phyloP scores from a whole-genome alignment of 2,797 vertebrate species.

The Squalus acanthias region DNA sequence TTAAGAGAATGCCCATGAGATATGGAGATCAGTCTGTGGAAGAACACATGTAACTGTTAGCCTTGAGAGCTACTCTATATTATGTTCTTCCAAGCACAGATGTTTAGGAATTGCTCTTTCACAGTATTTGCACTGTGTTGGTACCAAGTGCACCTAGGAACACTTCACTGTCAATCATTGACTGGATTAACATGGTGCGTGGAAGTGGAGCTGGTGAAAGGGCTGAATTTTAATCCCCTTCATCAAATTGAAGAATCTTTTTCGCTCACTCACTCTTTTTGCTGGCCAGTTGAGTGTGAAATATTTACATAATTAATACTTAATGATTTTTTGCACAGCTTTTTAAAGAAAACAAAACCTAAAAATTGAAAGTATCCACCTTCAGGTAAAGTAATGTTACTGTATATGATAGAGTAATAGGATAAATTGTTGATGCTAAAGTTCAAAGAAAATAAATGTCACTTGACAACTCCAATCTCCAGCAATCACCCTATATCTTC shows the following conservation, averaged over 20 bases:
- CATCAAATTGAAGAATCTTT: background rate
- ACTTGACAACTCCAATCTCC: background rate
- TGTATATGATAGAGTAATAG: background rate
- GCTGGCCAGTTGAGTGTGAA: background rate
- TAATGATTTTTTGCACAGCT: background rate
- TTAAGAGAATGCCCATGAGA: background rate
- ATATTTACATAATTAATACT: background rate
- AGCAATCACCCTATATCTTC: background rate
- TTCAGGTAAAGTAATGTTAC: background rate
- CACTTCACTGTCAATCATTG: background rate
- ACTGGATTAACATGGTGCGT: background rate
- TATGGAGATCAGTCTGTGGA: background rate
- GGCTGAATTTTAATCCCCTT: background rate
- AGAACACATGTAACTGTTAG: background rate
- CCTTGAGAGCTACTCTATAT: background rate
- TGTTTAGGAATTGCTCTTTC: background rate
- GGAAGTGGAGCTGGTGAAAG: background rate
- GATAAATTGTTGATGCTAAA: background rate
- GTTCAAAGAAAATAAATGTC: background rate
- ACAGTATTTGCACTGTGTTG: background rate
- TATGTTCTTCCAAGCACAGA: background rate
- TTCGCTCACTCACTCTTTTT: background rate
- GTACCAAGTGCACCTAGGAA: background rate
- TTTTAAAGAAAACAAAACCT: background rate
- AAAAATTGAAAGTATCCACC: background rate